Evolutionary conservation across 1,140 invertebrate genomes (phyloP).

Genomic region (Zaprionus camerounensis): DNA sequence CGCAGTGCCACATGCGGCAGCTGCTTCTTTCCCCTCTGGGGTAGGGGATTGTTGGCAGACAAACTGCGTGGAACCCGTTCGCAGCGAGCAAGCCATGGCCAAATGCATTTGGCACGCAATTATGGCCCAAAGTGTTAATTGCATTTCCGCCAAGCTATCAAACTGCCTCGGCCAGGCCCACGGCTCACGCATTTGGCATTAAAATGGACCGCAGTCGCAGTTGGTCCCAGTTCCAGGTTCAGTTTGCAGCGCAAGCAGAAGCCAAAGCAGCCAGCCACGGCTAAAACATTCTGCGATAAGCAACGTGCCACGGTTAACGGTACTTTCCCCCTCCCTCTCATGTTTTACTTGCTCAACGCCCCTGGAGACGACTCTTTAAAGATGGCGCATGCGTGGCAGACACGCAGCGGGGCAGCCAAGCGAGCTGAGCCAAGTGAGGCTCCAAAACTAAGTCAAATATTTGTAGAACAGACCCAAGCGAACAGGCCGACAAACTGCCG

Average conservation of each 20-base stretch:
- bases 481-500: not conserved
- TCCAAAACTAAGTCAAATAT: slow-evolving; percentile 77
- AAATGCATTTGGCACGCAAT: slow-evolving; percentile 82
- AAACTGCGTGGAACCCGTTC: slow-evolving; percentile 15
- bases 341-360: not conserved
- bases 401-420: slow-evolving; percentile 61
- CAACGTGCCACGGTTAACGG: slow-evolving; percentile 61
- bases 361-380: slow-evolving; percentile 20
- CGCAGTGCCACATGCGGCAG: slow-evolving; percentile 22
- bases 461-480: slow-evolving; percentile 62
- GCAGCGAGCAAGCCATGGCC: slow-evolving; percentile 34
- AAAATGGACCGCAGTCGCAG: slow-evolving; percentile 31
- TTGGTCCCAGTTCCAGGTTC: not conserved
- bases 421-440: slow-evolving; percentile 41
- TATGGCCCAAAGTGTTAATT: slow-evolving; percentile 81
- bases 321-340: slow-evolving; percentile 18
- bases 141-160: slow-evolving; percentile 72
- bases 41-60: not conserved
- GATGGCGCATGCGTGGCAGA: slow-evolving; percentile 75
- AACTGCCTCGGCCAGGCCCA: slow-evolving; percentile 65
- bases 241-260: slow-evolving; percentile 12
- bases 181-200: slow-evolving; percentile 79
- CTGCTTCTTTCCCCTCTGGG: not conserved
- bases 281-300: slow-evolving; percentile 65
- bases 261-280: slow-evolving; percentile 37